Base-by-base conservation (phyloP, 2,113 vertebrate species). In the Trinectes maculatus region DNA sequence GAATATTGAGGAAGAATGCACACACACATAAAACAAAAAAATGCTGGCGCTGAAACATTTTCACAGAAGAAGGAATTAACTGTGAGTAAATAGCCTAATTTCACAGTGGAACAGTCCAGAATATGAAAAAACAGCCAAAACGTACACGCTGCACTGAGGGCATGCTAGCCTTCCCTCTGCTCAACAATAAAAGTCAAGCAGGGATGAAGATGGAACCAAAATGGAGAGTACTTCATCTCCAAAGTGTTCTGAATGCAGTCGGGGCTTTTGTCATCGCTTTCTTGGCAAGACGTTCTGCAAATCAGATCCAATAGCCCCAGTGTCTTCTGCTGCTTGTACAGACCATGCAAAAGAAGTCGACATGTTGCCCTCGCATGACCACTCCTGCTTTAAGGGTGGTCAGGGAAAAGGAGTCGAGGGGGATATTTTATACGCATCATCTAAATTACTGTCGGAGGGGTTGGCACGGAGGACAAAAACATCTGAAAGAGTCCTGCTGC, bases 161-260 rank as follows among this genome's bases (percentile, higher is more conserved):
- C 28, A 61, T 7, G 5, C 58, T 60, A 74, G 10, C 11, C 43
- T 57, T 67, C 64, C 44, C 42, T 52, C 18, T 24, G 10, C 53
- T 70, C 60, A 62, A 72, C 68, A 75, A 47, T 62, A 49, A 55
- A 26, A 2, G 8, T 73, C 71, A 59, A 40, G 43, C 16, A 44
- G 70, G 71, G 82, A 65, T 74, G 46, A 64, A 64, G 71, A 79
- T 70, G 79, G 68, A 65, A 65, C 59, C 42, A 33, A 83, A 80
- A 78, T 49, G 46, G 18, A 69, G 71, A 71, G 60, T 48, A 73
- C 70, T 83, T 87, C 64, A 86, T 85, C 80, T 75, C 51, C 28
- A 6, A 62, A 80, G 72, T 73, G 65, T 58, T 75, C 57, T 75
- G 53, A 78, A 65, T 70, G 26, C 69, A 85, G 68, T 71, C 52